These are phyloP conservation scores for Cantharis rufa DNA, from an alignment of 2,888 invertebrate genomes.

Conservation along the genomic window DNA sequence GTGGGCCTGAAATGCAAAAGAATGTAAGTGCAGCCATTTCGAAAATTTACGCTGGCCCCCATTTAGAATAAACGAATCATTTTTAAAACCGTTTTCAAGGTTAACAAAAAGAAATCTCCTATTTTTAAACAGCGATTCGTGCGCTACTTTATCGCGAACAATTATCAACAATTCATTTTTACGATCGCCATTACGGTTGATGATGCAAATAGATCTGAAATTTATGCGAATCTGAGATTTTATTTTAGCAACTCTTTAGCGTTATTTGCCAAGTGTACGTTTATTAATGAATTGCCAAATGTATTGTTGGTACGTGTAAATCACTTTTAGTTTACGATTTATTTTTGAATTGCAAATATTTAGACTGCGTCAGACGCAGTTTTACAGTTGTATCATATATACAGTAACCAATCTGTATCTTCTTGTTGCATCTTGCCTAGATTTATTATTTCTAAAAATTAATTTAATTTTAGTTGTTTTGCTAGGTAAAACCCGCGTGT, in stretches of 20 bases:
- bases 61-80: neutral
- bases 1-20: no score
- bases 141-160: neutral
- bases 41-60: no score
- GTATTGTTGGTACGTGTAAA: neutral
- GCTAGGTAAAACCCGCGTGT: no score
- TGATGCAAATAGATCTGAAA: neutral
- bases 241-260: neutral
- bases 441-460: no score
- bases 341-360: neutral
- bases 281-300: neutral
- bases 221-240: neutral
- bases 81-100: neutral
- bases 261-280: neutral
- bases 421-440: no score
- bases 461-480: no score
- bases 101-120: neutral
- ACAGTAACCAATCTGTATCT: no score
- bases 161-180: neutral
- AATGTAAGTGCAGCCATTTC: no score
- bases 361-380: neutral
- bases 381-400: no score
- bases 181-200: neutral
- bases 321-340: neutral
- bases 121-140: neutral